Conservation (phyloP, 2,113 vertebrate species). For the Paramormyrops kingsleyae region DNA sequence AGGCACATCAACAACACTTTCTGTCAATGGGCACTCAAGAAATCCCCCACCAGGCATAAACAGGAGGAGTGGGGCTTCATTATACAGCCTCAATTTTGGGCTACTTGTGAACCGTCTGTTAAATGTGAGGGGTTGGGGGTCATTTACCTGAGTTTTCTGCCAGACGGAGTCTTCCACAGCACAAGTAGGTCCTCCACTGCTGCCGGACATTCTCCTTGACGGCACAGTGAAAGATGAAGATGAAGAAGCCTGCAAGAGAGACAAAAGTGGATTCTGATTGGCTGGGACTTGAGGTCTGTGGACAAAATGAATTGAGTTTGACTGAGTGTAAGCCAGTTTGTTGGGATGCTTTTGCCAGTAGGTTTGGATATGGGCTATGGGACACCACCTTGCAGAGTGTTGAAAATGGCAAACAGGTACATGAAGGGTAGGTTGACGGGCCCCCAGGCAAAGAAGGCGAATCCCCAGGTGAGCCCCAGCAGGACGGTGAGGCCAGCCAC, state of each 20-base stretch:
- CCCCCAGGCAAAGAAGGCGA: conserved; percentile 88
- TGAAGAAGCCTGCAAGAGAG: conserved; percentile 74
- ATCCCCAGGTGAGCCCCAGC: conserved; percentile 93
- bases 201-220: conserved; percentile 85
- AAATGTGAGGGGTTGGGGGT: background rate
- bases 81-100: background rate
- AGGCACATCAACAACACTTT: background rate
- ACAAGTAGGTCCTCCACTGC: conserved; percentile 86
- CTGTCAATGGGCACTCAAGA: background rate
- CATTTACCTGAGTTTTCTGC: conserved; percentile 80
- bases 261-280: background rate
- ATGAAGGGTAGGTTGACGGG: conserved; percentile 74
- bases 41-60: background rate
- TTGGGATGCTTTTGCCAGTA: background rate
- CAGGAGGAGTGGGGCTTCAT: background rate
- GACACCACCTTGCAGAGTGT: conserved; percentile 84
- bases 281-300: background rate
- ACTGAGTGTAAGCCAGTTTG: background rate
- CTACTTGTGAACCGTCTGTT: background rate
- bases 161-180: conserved; percentile 82
- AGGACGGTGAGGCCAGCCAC: conserved; percentile 77
- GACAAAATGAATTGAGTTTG: background rate
- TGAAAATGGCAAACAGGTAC: conserved; percentile 91
- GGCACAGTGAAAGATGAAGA: conserved; percentile 93
- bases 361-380: background rate